Conservation (phyloP, 2,113 vertebrate species). For the Laticauda laticaudata region DNA sequence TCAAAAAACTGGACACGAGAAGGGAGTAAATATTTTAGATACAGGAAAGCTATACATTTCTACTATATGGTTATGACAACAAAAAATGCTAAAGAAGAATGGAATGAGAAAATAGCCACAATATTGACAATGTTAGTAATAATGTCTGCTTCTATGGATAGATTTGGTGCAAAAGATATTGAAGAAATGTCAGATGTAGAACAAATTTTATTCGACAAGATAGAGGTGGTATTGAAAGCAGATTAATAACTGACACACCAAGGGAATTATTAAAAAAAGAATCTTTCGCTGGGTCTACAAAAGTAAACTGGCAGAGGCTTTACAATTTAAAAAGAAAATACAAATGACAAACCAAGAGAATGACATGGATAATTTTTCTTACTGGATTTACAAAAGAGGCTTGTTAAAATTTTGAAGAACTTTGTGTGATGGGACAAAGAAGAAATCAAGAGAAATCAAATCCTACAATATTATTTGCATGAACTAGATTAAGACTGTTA, state of each 20-base stretch:
- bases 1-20: not conserved
- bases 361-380: not conserved
- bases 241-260: not conserved
- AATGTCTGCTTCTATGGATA: not conserved
- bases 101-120: not conserved
- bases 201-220: not conserved
- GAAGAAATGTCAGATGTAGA: not conserved
- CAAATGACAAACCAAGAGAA: not conserved
- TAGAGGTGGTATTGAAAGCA: not conserved
- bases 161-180: not conserved
- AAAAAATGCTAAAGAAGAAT: not conserved
- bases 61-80: not conserved
- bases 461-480: not conserved
- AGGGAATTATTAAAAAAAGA: not conserved
- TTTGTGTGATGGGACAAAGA: not conserved
- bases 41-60: not conserved
- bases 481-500: not conserved
- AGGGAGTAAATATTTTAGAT: not conserved
- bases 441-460: not conserved
- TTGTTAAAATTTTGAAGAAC: not conserved
- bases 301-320: not conserved
- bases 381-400: not conserved
- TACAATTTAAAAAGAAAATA: not conserved
- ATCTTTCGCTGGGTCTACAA: not conserved
- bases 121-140: not conserved